Percentiles rank a stretch among this genome's conserved stretches.
Conservation (phyloP, 2,797 vertebrate genomes). For the Ptychadena robeensis region DNA sequence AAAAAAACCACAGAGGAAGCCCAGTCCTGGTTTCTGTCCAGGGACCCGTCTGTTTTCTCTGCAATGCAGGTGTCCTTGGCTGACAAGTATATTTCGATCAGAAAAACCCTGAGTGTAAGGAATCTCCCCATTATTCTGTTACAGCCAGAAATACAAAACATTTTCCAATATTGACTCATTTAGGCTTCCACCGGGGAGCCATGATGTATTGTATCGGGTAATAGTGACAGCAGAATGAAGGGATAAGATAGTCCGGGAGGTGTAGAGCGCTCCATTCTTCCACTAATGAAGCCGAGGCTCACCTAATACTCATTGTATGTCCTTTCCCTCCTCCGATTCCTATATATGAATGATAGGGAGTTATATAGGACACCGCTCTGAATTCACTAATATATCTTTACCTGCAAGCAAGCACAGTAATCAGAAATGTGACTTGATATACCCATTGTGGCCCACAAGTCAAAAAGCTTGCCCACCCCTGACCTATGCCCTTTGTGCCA, state of each 20-base stretch:
- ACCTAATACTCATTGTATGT: too few species aligned
- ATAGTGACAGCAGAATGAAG: background rate
- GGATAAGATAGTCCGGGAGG: background rate
- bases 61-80: constrained; percentile 32
- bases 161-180: background rate
- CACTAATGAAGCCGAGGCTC: too few species aligned
- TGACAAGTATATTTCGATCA: background rate
- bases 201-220: background rate
- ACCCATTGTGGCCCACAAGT: too few species aligned
- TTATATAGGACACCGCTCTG: too few species aligned
- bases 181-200: constrained; percentile 11
- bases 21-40: background rate
- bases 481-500: too few species aligned
- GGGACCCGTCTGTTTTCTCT: constrained; percentile 11
- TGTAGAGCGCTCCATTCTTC: background rate
- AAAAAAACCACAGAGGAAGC: too few species aligned
- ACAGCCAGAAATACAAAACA: constrained; percentile 19
- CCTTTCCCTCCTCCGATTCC: too few species aligned
- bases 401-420: too few species aligned
- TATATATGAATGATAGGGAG: too few species aligned
- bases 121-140: constrained; percentile 16
- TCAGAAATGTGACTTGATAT: too few species aligned
- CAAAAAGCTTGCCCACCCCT: too few species aligned
- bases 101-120: background rate
- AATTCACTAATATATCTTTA: too few species aligned